Percentiles rank a stretch among this genome's conserved stretches.
phyloP scores from a whole-genome alignment of 2,888 invertebrate species.

The Atethmia centrago region DNA sequence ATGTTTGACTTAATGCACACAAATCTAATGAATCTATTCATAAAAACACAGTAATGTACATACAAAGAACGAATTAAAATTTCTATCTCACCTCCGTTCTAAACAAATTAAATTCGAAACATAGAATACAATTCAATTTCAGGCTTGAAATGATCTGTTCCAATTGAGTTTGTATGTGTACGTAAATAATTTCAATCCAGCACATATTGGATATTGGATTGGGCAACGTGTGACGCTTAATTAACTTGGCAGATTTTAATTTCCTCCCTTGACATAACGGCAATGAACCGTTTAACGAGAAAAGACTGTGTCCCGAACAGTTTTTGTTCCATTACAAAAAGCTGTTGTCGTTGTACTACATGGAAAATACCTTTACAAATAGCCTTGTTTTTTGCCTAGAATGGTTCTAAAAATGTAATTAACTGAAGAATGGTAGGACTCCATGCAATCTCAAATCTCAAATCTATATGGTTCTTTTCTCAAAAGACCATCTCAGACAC shows the following conservation, averaged over 20 bases:
- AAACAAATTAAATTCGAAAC: constrained; percentile 37
- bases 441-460: too few species aligned
- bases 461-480: too few species aligned
- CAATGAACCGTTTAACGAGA: constrained; percentile 48
- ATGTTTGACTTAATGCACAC: too few species aligned
- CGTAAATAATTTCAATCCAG: constrained; percentile 49
- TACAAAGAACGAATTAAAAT: constrained; percentile 8
- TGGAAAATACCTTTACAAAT: not conserved
- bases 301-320: constrained; percentile 11
- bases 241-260: constrained; percentile 68
- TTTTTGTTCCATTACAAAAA: constrained; percentile 20
- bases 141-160: constrained; percentile 47
- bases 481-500: too few species aligned
- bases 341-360: not conserved
- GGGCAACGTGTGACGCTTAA: constrained; percentile 59
- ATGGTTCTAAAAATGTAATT: not conserved
- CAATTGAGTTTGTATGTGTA: constrained; percentile 48
- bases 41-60: not conserved
- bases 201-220: constrained; percentile 52
- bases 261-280: constrained; percentile 59
- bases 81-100: not conserved
- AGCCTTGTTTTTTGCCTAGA: not conserved
- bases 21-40: not conserved
- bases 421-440: too few species aligned
- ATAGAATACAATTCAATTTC: constrained; percentile 46